Evolutionary conservation across 2,113 vertebrate genomes (phyloP), one percentile per base, ranked within the genome.

Genomic region (Oreochromis tanganicae): DNA sequence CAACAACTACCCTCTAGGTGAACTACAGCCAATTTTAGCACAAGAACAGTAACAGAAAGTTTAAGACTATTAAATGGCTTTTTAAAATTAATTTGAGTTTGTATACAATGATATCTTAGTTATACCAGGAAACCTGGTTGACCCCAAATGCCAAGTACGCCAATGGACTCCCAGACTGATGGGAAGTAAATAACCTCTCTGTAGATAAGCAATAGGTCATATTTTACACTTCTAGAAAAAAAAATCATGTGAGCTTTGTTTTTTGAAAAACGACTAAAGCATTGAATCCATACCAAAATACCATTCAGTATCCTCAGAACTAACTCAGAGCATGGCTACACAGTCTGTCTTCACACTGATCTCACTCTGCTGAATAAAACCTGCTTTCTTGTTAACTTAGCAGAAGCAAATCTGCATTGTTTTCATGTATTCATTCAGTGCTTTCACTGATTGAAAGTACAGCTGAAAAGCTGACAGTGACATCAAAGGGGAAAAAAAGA

Each of bases 401-500:
- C 66, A 43, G 68, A 73, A 73, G 21, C 13, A 73, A 73, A 27
- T 73, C 38, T 73, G 38, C 66, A 73, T 16, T 1, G 14, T 73
- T 73, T 38, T 46, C 66, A 46, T 43, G n/a, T 46, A 46, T 0
- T 71, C 11, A 68, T 68, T 68, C 34, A 66, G 10, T 66, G 34
- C 61, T 38, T 38, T 38, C 38, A 66, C 10, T 24, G 38, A 71
- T 16, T 71, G 38, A 71, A 1, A 71, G 66, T 24, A 14, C 43
- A 71, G n/a, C 36, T 16, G 27, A 24, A 82, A 29, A 63, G 19
- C 41, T 50, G 27, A 32, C 80, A n/a, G 81, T 63, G 57, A 36
- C n/a, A 32, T 5, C 14, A 32, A 32, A 61, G 8, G 24, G 13
- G 0, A 2, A 32, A 56, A 59, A 59, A 61, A 32, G 2, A 6